A percentile compares a stretch with the other conserved stretches of the same genome.
phyloP scores from a whole-genome alignment of 2,113 vertebrate species.

The Todiramphus chloris region DNA sequence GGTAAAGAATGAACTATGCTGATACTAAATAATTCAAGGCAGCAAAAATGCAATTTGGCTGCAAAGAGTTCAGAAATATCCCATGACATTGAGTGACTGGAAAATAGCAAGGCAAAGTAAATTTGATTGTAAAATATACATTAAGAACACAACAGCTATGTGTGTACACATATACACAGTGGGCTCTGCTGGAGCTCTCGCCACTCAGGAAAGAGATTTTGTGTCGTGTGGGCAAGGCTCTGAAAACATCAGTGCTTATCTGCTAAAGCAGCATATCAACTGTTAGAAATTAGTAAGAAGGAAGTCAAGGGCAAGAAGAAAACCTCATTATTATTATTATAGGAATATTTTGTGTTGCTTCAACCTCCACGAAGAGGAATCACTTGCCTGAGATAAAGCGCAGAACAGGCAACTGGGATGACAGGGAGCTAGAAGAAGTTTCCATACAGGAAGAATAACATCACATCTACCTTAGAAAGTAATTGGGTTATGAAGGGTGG shows the following conservation, averaged over 20 bases:
- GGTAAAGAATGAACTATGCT: slow-evolving; percentile 1
- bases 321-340: not conserved
- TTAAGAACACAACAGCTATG: not conserved
- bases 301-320: not conserved
- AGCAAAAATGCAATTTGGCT: slow-evolving; percentile 25
- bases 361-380: not conserved
- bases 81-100: not conserved
- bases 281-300: not conserved
- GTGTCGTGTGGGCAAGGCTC: not conserved
- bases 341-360: not conserved
- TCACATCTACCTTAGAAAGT: not conserved
- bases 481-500: not conserved
- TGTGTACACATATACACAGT: not conserved
- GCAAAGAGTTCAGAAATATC: not conserved
- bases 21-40: slow-evolving; percentile 35
- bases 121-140: not conserved
- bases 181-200: not conserved
- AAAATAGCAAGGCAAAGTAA: slow-evolving; percentile 2
- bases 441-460: not conserved
- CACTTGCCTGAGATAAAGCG: not conserved
- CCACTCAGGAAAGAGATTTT: not conserved
- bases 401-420: not conserved
- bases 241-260: not conserved
- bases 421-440: not conserved
- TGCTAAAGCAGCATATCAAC: not conserved